phyloP scores from a whole-genome alignment of 2,797 vertebrate species.

The Gastrophryne carolinensis region DNA sequence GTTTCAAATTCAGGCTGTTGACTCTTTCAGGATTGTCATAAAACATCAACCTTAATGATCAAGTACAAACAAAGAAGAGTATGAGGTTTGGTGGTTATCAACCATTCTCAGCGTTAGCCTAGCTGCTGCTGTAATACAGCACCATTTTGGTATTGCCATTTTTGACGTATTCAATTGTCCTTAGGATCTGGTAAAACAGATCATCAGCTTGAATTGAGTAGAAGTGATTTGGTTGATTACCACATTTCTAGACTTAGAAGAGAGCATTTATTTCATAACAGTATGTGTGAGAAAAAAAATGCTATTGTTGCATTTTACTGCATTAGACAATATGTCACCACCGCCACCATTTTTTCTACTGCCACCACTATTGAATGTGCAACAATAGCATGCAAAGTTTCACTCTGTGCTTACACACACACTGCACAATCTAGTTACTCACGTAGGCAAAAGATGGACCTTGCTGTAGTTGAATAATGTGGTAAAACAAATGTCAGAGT shows the following conservation, averaged over 20 bases:
- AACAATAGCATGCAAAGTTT: slow-evolving; percentile 73
- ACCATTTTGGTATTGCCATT: not conserved
- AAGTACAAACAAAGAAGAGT: slow-evolving; percentile 7
- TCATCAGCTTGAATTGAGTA: not conserved
- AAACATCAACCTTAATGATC: slow-evolving; percentile 52
- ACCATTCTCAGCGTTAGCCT: not conserved
- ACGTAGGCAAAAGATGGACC: slow-evolving; percentile 80
- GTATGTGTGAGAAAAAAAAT: slow-evolving; percentile 34
- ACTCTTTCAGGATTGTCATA: slow-evolving; percentile 57
- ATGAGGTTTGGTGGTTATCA: slow-evolving; percentile 44
- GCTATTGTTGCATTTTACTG: slow-evolving; percentile 56
- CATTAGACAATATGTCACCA: slow-evolving; percentile 46
- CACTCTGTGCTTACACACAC: slow-evolving; percentile 73
- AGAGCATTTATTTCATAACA: slow-evolving; percentile 30
- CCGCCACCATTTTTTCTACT: slow-evolving; percentile 50
- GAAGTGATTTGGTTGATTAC: slow-evolving; percentile 13
- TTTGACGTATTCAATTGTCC: not conserved
- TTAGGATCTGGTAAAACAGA: not conserved
- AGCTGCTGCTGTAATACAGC: not conserved
- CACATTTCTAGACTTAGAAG: slow-evolving; percentile 51
- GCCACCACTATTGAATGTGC: slow-evolving; percentile 59
- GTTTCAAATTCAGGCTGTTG: slow-evolving; percentile 47
- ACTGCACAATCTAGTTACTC: slow-evolving; percentile 73
- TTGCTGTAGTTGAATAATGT: slow-evolving; percentile 75
- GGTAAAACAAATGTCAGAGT: slow-evolving; percentile 71